A percentile compares a stretch with the other conserved stretches of the same genome.
These are phyloP conservation scores for Platorchestia sp. DNA, from an alignment of 1,140 invertebrate genomes.

Conservation along the genomic window DNA sequence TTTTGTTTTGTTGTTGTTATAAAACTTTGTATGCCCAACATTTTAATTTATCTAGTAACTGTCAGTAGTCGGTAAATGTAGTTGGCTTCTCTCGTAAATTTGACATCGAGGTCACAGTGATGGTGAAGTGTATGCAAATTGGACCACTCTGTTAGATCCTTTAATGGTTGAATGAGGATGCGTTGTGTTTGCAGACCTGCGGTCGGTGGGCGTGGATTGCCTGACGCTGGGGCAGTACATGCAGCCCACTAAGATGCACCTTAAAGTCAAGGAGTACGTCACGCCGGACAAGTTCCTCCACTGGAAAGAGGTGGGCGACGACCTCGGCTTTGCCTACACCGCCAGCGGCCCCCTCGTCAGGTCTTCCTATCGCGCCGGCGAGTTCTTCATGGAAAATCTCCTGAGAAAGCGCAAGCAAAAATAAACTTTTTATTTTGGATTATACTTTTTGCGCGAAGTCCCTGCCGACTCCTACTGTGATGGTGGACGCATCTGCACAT, in stretches of 20 bases:
- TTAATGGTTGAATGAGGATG: background rate
- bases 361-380: slow-evolving; percentile 96
- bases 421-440: background rate
- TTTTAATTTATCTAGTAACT: too few relatives aligned
- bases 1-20: too few relatives aligned
- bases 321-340: slow-evolving; percentile 95
- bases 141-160: too few relatives aligned
- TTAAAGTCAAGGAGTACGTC: slow-evolving; percentile 95
- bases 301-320: slow-evolving; percentile 88
- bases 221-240: slow-evolving; percentile 99
- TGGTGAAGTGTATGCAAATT: too few relatives aligned
- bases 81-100: too few relatives aligned
- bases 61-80: too few relatives aligned
- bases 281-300: slow-evolving; percentile 94
- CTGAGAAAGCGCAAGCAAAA: slow-evolving; percentile 21
- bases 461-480: too few relatives aligned
- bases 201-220: slow-evolving; percentile 88
- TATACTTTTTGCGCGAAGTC: too few relatives aligned
- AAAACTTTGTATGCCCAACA: too few relatives aligned
- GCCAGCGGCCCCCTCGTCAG: slow-evolving; percentile 97
- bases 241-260: slow-evolving; percentile 97
- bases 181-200: slow-evolving; percentile 76
- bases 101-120: too few relatives aligned
- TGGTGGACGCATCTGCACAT: too few relatives aligned
- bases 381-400: slow-evolving; percentile 42